phyloP scores from a whole-genome alignment of 1,140 invertebrate genomes.

The Pseudobourletiella spinata region DNA sequence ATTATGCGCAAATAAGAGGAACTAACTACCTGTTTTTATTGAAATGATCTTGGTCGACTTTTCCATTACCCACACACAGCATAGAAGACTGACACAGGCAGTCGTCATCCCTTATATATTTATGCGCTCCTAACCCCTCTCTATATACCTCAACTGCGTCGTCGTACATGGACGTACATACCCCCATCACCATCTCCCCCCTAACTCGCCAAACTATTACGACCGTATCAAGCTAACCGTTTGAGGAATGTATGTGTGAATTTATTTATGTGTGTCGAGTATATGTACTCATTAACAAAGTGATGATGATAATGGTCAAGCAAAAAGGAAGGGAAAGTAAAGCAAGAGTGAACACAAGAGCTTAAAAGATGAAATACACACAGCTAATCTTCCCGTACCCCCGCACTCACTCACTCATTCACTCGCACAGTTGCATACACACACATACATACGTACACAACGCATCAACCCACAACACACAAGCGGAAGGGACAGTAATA shows the following conservation, averaged over 20 bases:
- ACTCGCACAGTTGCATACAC: too few species aligned
- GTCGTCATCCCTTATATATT: background rate
- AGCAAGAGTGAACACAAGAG: background rate
- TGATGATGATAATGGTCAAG: background rate
- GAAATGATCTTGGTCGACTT: background rate
- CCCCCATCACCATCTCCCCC: too few species aligned
- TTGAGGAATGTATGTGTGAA: too few species aligned
- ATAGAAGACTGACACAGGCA: too few species aligned
- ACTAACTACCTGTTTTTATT: background rate
- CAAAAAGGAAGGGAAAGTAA: background rate
- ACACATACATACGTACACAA: too few species aligned
- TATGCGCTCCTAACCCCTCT: background rate
- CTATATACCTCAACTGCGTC: background rate
- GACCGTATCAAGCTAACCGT: background rate
- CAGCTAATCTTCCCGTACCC: too few species aligned
- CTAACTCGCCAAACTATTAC: too few species aligned
- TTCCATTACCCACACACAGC: background rate
- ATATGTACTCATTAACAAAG: background rate
- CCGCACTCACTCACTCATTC: too few species aligned
- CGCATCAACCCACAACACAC: too few species aligned
- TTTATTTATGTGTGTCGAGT: background rate
- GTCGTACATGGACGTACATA: background rate
- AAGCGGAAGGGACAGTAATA: too few species aligned
- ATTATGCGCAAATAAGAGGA: background rate
- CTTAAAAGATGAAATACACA: too few species aligned